Conservation (phyloP, 2,113 vertebrate genomes). For the Gobio gobio region DNA sequence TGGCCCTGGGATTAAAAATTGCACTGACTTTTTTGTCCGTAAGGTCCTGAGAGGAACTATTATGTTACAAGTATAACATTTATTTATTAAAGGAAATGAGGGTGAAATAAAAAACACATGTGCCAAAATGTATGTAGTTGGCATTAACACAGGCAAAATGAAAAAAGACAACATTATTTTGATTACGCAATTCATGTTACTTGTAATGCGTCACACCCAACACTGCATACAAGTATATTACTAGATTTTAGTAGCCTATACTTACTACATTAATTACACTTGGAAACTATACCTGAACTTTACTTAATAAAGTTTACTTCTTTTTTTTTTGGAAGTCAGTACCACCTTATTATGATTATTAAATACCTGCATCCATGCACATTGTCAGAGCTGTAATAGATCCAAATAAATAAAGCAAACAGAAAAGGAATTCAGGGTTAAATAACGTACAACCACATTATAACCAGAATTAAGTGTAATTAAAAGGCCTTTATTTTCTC, state of each 20-base stretch:
- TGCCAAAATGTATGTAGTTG: too few species aligned
- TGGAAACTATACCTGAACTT: background rate
- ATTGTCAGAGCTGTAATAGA: background rate
- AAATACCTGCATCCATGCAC: background rate
- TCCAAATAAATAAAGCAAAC: background rate
- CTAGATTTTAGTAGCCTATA: background rate
- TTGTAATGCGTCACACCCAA: too few species aligned
- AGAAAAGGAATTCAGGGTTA: background rate
- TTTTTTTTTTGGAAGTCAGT: background rate
- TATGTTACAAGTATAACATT: too few species aligned
- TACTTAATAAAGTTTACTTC: background rate
- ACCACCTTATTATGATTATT: background rate
- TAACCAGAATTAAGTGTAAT: constrained; percentile 64
- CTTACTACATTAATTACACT: background rate
- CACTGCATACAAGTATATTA: background rate
- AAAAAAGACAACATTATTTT: too few species aligned
- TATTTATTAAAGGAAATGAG: too few species aligned
- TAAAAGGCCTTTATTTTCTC: constrained; percentile 85
- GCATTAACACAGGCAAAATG: too few species aligned
- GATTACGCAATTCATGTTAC: too few species aligned
- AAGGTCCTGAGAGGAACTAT: too few species aligned
- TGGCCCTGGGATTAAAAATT: too few species aligned
- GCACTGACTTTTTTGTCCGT: too few species aligned
- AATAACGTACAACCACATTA: background rate
- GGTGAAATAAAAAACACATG: too few species aligned